A percentile compares a stretch with the other conserved stretches of the same genome.
phyloP scores from a whole-genome alignment of 2,797 vertebrate species.

The Lithobates pipiens region DNA sequence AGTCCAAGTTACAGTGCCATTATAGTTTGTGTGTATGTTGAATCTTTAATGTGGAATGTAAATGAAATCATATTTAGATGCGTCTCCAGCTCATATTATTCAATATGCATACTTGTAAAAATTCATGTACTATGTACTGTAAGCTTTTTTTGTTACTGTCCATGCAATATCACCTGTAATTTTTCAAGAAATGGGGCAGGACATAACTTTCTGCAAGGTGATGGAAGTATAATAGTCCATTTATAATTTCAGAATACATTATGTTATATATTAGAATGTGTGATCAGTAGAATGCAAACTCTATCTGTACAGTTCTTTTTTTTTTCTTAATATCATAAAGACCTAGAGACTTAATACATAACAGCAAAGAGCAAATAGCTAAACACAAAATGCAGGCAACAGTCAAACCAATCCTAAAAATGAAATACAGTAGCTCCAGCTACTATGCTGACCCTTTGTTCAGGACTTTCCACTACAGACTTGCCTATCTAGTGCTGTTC shows the following conservation, averaged over 20 bases:
- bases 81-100: not conserved
- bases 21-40: not conserved
- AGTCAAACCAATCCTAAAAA: too few species aligned
- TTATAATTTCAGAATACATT: conserved; percentile 2
- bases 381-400: too few species aligned
- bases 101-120: conserved; percentile 10
- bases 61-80: not conserved
- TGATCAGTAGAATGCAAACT: too few species aligned
- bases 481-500: too few species aligned
- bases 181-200: not conserved
- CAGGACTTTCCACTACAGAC: too few species aligned
- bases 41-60: conserved; percentile 13
- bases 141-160: not conserved
- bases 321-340: too few species aligned
- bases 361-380: too few species aligned
- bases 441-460: too few species aligned
- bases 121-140: not conserved
- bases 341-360: too few species aligned
- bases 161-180: conserved; percentile 17
- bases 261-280: too few species aligned
- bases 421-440: too few species aligned
- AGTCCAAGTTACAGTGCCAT: not conserved
- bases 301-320: too few species aligned
- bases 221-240: not conserved
- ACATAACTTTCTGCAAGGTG: not conserved